Evolutionary conservation across 2,888 invertebrate species (phyloP), one percentile per base, ranked within the genome.

Genomic region (Sylvicola fuscatus): DNA sequence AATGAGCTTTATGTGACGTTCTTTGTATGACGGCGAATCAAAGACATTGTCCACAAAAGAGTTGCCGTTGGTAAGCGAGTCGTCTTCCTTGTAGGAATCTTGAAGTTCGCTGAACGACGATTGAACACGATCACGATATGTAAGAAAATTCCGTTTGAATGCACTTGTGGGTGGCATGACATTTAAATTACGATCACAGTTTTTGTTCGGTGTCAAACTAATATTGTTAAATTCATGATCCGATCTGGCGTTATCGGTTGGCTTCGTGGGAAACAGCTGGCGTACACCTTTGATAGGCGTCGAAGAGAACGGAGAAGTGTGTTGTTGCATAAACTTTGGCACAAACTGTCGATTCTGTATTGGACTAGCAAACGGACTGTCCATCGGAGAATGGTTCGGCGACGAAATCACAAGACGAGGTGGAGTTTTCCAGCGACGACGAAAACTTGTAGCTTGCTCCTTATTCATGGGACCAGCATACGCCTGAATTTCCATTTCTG

Each of bases 381-480:
- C 47, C 5, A 14, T 16, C 16, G 39, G 29, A 13, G 42, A 35
- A 32, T 48, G 14, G n/a, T 10, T 29, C 4, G 14, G 12, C 4
- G 29, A 13, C 6, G 29, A 29, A 8, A 4, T 36, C 3, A 21
- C 12, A 26, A 37, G 35, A 7, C 79, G 65, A 0, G 83, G 81
- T 6, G 86, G 84, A 0, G 81, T 84, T 61, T 81, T 83, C 84
- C 84, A 87, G 35, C 74, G 68, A 38, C 70, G 72, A 7, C 76
- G 66, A 57, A 87, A 86, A 38, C 58, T 60, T 10, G 67, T 61
- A 1, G 87, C 87, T 36, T 70, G 68, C 11, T 64, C 61, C 40
- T 74, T 72, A 29, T 72, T 70, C 89, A 92, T 90, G 13, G 93
- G 93, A 1, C 93, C 93, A 7, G 90, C 92, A 58, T 77, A 77